phyloP scores from a whole-genome alignment of 2,797 vertebrate species.

The Crenuchus spilurus region DNA sequence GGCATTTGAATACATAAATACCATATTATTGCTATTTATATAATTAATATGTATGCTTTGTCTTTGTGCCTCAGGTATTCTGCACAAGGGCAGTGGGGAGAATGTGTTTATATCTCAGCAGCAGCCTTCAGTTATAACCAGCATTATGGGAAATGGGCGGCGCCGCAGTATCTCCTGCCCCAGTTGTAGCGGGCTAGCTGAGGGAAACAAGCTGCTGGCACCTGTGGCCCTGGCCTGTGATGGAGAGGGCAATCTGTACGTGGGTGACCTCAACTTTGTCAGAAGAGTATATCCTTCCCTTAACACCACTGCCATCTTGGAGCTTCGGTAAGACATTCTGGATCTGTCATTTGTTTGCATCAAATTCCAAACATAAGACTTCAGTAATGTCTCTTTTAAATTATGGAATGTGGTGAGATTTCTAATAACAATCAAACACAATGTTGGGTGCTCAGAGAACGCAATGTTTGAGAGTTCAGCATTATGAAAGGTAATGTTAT shows the following conservation, averaged over 20 bases:
- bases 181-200: constrained; percentile 89
- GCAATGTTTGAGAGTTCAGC: no score
- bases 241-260: constrained; percentile 85
- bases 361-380: no score
- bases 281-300: constrained; percentile 86
- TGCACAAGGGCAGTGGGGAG: constrained; percentile 89
- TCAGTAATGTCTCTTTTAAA: no score
- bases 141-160: constrained; percentile 89
- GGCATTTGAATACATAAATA: neutral
- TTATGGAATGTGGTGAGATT: no score
- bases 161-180: constrained; percentile 89
- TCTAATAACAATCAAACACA: no score
- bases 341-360: no score
- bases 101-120: constrained; percentile 86
- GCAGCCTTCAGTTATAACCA: constrained; percentile 87
- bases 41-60: neutral
- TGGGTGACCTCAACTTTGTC: constrained; percentile 89
- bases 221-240: constrained; percentile 87
- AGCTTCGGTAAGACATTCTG: constrained; percentile 86
- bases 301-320: constrained; percentile 88
- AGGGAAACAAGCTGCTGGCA: constrained; percentile 89
- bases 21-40: neutral
- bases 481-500: no score
- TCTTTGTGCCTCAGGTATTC: constrained; percentile 74
- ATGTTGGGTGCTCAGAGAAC: no score